Evolutionary conservation across 1,140 invertebrate species (phyloP).

Genomic region (Schlechtendalia chinensis): DNA sequence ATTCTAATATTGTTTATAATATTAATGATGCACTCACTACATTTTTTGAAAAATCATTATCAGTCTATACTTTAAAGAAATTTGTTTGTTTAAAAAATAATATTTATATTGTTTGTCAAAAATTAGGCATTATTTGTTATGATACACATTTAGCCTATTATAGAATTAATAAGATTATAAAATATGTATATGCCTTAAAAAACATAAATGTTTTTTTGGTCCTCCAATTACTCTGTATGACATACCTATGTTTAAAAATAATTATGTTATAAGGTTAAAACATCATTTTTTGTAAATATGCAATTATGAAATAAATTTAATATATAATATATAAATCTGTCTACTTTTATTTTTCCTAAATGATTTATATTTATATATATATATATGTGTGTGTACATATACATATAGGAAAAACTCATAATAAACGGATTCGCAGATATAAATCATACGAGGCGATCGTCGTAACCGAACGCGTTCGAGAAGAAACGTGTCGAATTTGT

Average conservation of each 20-base stretch:
- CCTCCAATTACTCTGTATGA: background rate
- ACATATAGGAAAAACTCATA: no score
- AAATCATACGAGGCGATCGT: no score
- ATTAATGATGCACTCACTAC: no score
- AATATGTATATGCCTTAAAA: background rate
- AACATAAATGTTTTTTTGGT: background rate
- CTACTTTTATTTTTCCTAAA: no score
- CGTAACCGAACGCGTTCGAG: no score
- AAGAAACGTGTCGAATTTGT: no score
- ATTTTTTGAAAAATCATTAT: background rate
- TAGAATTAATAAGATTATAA: no score
- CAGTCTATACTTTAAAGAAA: background rate
- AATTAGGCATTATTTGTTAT: conserved; percentile 1
- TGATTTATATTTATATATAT: no score
- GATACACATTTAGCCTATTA: background rate
- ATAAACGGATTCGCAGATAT: no score
- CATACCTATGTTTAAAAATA: background rate
- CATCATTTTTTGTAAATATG: conserved; percentile 2
- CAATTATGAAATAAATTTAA: no score
- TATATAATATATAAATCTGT: no score
- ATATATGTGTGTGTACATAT: no score
- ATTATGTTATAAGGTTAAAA: background rate
- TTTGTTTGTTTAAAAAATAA: background rate
- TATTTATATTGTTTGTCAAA: background rate
- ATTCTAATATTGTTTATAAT: conserved; percentile 8